A percentile compares a stretch with the other conserved stretches of the same genome.
Evolutionary conservation across 1,140 invertebrate species (phyloP).

Genomic region (Stegodyphus dumicola): DNA sequence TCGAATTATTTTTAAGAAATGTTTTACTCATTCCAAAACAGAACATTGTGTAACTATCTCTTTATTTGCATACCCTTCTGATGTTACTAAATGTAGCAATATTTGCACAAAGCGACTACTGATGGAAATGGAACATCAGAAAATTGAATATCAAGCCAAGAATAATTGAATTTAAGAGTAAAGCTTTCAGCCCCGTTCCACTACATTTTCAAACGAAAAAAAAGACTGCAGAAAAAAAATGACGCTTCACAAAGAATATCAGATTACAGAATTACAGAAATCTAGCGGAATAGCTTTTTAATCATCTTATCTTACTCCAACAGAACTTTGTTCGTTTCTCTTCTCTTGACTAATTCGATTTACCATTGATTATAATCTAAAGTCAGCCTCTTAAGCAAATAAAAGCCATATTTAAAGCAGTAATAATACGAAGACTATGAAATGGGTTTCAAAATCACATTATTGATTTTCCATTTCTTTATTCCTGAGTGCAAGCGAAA

Average conservation of each 20-base stretch:
- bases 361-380: conserved; percentile 27
- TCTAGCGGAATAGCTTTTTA: conserved; percentile 36
- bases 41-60: too few species aligned
- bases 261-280: conserved; percentile 17
- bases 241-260: not conserved
- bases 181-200: not conserved
- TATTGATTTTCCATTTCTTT: conserved; percentile 21
- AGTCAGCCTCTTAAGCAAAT: conserved; percentile 35
- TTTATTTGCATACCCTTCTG: too few species aligned
- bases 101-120: too few species aligned
- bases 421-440: conserved; percentile 25
- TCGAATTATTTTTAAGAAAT: too few species aligned
- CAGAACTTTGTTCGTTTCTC: conserved; percentile 8
- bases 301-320: conserved; percentile 39
- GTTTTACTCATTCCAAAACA: too few species aligned
- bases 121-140: too few species aligned
- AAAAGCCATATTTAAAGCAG: conserved; percentile 15
- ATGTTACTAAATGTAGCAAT: too few species aligned
- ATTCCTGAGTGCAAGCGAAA: not conserved
- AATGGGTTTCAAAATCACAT: conserved; percentile 1
- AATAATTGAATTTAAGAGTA: conserved; percentile 27
- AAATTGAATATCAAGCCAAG: too few species aligned
- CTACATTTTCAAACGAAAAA: not conserved
- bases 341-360: conserved; percentile 32
- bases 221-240: not conserved